A percentile compares a stretch with the other conserved stretches of the same genome.
Evolutionary conservation across 2,113 vertebrate species (phyloP).

Genomic region (Charadrius vociferus): DNA sequence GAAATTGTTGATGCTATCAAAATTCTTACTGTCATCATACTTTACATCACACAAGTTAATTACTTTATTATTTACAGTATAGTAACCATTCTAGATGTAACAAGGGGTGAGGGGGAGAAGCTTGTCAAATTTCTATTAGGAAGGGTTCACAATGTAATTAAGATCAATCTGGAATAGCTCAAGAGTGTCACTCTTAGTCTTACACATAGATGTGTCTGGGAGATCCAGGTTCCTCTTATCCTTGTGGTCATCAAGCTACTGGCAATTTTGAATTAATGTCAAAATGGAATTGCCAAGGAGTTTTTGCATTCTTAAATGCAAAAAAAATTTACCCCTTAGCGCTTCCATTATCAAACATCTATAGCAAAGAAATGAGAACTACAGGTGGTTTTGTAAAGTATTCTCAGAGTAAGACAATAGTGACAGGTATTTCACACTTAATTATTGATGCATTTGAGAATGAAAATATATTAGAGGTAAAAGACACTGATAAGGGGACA

Average conservation of each 20-base stretch:
- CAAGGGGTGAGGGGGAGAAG: rapidly evolving
- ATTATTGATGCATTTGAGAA: neutral
- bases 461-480: neutral
- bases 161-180: neutral
- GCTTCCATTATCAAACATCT: neutral
- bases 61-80: neutral
- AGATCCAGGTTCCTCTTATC: neutral
- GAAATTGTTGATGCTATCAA: neutral
- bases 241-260: neutral
- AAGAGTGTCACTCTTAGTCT: neutral
- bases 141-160: neutral
- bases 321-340: neutral
- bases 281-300: neutral
- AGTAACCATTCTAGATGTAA: neutral
- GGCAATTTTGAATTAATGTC: neutral
- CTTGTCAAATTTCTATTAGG: neutral
- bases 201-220: neutral
- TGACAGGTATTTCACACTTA: neutral
- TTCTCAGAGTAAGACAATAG: neutral
- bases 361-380: neutral
- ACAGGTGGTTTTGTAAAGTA: neutral
- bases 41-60: neutral
- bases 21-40: neutral
- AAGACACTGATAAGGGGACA: neutral
- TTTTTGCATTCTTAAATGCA: neutral